Conservation (phyloP, 2,888 invertebrate species). For the Eremobia ochroleuca region DNA sequence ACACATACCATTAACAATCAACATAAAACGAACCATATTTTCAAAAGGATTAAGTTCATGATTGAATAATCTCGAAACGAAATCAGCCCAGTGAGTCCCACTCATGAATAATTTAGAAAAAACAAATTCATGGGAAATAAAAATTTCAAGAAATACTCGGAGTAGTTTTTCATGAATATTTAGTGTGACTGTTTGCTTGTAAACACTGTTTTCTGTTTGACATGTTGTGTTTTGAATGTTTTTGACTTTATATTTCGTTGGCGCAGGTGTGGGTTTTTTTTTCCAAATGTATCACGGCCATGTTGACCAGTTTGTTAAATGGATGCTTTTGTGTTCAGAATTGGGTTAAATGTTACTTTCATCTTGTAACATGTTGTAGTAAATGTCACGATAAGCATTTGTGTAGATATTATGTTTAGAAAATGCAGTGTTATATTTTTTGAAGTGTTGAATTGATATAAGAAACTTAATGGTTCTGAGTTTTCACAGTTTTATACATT, state of each 20-base stretch:
- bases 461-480: too few relatives aligned
- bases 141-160: slow-evolving; percentile 60
- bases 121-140: slow-evolving; percentile 70
- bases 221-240: slow-evolving; percentile 57
- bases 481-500: neutral
- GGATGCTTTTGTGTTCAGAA: slow-evolving; percentile 25
- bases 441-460: neutral
- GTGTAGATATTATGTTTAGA: too few relatives aligned
- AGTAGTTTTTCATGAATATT: slow-evolving; percentile 65
- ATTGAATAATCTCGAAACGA: slow-evolving; percentile 21
- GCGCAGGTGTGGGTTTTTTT: neutral
- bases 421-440: neutral
- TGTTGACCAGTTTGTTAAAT: slow-evolving; percentile 32
- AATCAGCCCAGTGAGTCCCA: slow-evolving; percentile 47
- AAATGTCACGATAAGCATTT: neutral
- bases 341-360: slow-evolving; percentile 18
- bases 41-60: slow-evolving; percentile 11
- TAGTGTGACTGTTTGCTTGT: slow-evolving; percentile 62
- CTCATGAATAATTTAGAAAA: slow-evolving; percentile 67
- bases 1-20: slow-evolving; percentile 2
- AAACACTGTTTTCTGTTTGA: slow-evolving; percentile 64
- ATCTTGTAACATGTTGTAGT: slow-evolving; percentile 27
- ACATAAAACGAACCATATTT: slow-evolving; percentile 31
- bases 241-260: slow-evolving; percentile 39
- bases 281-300: slow-evolving; percentile 12